phyloP scores from a whole-genome alignment of 1,140 invertebrate species.

The Cydia strobilella region DNA sequence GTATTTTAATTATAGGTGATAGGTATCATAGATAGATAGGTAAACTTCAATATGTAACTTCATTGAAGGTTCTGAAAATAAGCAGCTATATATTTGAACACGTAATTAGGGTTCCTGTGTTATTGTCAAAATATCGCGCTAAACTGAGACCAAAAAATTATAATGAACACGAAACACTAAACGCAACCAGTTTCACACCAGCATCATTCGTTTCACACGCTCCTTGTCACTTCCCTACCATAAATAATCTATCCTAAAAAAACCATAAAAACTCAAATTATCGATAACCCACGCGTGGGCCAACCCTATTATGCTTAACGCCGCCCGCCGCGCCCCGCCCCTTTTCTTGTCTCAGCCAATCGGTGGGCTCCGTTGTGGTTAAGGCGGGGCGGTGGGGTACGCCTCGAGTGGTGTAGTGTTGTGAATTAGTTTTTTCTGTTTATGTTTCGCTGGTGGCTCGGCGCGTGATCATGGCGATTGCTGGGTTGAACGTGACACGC shows the following conservation, averaged over 20 bases:
- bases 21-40: too few relatives aligned
- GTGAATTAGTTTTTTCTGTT: conserved; percentile 69
- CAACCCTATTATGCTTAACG: conserved; percentile 54
- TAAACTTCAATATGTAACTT: too few relatives aligned
- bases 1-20: too few relatives aligned
- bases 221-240: conserved; percentile 66
- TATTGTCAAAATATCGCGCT: too few relatives aligned
- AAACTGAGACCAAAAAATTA: background rate
- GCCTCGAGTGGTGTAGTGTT: conserved; percentile 69
- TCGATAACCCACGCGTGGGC: conserved; percentile 64
- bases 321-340: conserved; percentile 61
- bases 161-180: conserved; percentile 23
- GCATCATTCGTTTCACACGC: conserved; percentile 50
- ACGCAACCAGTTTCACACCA: conserved; percentile 33
- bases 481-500: conserved; percentile 68
- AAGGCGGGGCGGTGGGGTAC: conserved; percentile 48
- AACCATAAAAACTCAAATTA: conserved; percentile 58
- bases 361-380: conserved; percentile 36
- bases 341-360: conserved; percentile 58
- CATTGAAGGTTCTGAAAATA: too few relatives aligned
- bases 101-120: too few relatives aligned
- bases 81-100: too few relatives aligned
- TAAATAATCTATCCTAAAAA: conserved; percentile 70
- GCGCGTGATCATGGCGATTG: conserved; percentile 55
- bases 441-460: conserved; percentile 53